Evolutionary conservation across 2,113 vertebrate species (phyloP), one percentile per base, ranked within the genome.

Genomic region (Hippoglossus stenolepis): DNA sequence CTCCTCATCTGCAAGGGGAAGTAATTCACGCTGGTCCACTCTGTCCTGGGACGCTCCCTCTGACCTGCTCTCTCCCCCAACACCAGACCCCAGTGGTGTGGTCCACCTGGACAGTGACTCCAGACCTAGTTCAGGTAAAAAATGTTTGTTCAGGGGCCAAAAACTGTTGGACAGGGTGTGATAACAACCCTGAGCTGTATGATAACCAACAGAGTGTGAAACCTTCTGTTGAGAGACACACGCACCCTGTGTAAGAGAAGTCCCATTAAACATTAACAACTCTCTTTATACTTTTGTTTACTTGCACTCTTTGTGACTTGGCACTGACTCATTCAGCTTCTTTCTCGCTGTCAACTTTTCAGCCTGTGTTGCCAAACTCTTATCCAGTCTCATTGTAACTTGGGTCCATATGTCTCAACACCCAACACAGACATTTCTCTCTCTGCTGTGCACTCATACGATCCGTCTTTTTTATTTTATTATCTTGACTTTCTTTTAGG

Each of bases 71-170:
- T 94, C 93, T 58, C 92, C 93, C 45, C 90, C 92, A 6, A 93
- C 93, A 38, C 93, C 92, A 3, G 94, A 94, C 49, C 77, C 86
- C 0, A 38, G 84, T 38, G 85, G 87, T 60, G 56, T 59, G 3
- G 74, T 83, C 75, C 89, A 90, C 26, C 49, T 92, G 77, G 94
- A 95, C 26, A 89, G 91, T 67, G 94, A 95, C 89, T 95, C 94
- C 40, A 92, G 94, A 82, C 94, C 94, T 14, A 95, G 94, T 89
- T 95, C 95, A 94, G 94, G 93, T 95, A 93, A 72, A 53, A 51
- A 10, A 65, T 40, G 28, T 58, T 51, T 57, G 26, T 57, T 77
- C 2, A 24, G 45, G 0, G 1, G 24, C 63, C 35, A 67, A 24
- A 65, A 15, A 38, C 1, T 56, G 28, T 26, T 26, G 59, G 58